phyloP scores from a whole-genome alignment of 2,797 vertebrate genomes.

The Sebastes cheni region DNA sequence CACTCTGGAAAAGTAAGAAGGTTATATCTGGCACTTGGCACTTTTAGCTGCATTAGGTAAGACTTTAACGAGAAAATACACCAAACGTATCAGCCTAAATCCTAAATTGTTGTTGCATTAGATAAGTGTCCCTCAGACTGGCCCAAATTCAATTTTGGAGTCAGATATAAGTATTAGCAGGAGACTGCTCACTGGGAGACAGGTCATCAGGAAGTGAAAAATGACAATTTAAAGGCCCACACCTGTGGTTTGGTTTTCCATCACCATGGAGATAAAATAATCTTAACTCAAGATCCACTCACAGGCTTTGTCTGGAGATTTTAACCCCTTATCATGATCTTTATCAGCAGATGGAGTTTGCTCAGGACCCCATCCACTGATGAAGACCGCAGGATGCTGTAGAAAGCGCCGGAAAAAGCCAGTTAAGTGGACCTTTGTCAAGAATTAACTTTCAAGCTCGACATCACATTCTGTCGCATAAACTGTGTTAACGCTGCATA shows the following conservation, averaged over 20 bases:
- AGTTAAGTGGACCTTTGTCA: neutral
- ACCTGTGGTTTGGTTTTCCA: neutral
- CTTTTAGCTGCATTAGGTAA: neutral
- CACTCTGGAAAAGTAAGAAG: neutral
- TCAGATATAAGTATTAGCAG: neutral
- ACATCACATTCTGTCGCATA: neutral
- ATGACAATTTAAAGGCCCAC: neutral
- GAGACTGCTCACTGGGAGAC: neutral
- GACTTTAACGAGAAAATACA: neutral
- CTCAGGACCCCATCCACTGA: neutral
- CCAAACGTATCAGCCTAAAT: neutral
- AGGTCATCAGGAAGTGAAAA: neutral
- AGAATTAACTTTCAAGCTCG: neutral
- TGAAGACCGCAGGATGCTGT: accelerated
- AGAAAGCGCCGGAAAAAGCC: neutral
- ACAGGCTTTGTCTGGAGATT: neutral
- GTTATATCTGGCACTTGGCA: neutral
- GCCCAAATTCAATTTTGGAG: neutral
- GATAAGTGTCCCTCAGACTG: neutral
- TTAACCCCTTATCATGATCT: neutral
- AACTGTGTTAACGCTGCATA: neutral
- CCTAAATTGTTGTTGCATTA: neutral
- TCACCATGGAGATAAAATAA: neutral
- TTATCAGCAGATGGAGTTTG: neutral
- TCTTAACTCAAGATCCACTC: neutral